These are phyloP conservation scores for Molossus molossus DNA, from an alignment of 2,797 vertebrate species.

Conservation along the genomic window DNA sequence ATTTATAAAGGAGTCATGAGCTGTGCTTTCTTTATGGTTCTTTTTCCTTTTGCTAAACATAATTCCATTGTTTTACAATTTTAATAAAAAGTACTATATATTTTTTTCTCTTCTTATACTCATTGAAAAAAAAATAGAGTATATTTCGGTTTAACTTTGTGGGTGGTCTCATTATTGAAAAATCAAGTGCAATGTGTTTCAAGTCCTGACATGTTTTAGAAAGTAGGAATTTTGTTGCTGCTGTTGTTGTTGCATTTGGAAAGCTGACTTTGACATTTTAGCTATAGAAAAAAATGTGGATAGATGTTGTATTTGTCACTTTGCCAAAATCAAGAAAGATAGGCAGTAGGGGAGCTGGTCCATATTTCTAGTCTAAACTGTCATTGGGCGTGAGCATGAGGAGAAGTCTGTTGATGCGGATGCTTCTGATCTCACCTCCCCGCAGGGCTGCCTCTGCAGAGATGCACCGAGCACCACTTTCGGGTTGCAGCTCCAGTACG, in stretches of 20 bases:
- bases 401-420: constrained; percentile 69
- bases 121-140: not conserved
- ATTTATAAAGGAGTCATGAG: not conserved
- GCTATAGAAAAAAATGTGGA: constrained; percentile 75
- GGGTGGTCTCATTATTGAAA: not conserved
- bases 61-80: not conserved
- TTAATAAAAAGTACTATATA: not conserved
- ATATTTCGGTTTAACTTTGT: constrained; percentile 38
- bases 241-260: constrained; percentile 41
- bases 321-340: constrained; percentile 79
- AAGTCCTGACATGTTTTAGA: constrained; percentile 51
- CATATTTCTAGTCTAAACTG: constrained; percentile 79
- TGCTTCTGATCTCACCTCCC: constrained; percentile 59
- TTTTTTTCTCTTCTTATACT: not conserved
- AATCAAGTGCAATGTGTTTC: not conserved
- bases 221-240: not conserved
- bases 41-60: not conserved
- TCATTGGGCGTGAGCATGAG: constrained; percentile 51
- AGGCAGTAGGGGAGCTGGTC: constrained; percentile 77
- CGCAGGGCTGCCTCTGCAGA: not conserved
- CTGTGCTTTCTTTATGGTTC: not conserved
- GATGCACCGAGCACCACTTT: not conserved
- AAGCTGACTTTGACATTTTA: constrained; percentile 79
- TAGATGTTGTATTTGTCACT: constrained; percentile 80
- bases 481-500: not conserved